These are phyloP conservation scores for Digitonthophagus gazella DNA, from an alignment of 2,888 invertebrate species.

Conservation along the genomic window DNA sequence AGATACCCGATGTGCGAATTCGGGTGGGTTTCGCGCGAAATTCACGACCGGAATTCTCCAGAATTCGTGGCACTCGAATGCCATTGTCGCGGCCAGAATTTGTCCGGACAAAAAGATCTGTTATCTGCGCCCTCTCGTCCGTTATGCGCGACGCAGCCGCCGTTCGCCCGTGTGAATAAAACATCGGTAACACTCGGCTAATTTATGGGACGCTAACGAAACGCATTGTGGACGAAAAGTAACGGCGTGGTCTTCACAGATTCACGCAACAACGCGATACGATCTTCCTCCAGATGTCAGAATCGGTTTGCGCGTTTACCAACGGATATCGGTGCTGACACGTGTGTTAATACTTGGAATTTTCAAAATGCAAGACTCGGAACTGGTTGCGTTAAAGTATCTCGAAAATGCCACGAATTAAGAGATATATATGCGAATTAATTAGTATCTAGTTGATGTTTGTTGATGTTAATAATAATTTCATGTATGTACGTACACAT, in stretches of 20 bases:
- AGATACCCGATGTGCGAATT: not conserved
- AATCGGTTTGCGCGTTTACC: not conserved
- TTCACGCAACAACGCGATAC: not conserved
- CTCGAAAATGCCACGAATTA: conserved; percentile 40
- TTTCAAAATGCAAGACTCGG: not conserved
- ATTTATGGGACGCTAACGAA: conserved; percentile 47
- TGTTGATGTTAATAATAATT: no score
- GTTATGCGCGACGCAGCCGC: conserved; percentile 30
- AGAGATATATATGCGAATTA: conserved; percentile 48
- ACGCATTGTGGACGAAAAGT: conserved; percentile 41
- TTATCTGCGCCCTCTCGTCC: conserved; percentile 35
- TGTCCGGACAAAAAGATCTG: conserved; percentile 14
- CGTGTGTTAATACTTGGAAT: not conserved
- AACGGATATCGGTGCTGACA: not conserved
- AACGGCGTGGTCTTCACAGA: not conserved
- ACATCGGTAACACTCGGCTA: conserved; percentile 40
- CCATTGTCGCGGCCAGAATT: conserved; percentile 14
- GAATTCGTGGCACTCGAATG: conserved; percentile 15
- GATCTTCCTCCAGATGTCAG: not conserved
- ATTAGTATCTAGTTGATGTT: no score
- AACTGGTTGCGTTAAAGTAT: conserved; percentile 28
- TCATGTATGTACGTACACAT: no score
- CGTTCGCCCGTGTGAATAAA: conserved; percentile 41
- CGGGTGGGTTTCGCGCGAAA: not conserved
- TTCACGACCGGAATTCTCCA: not conserved